A percentile compares a stretch with the other conserved stretches of the same genome.
These are phyloP conservation scores for Schlechtendalia chinensis DNA, from an alignment of 1,140 invertebrate genomes.

Conservation along the genomic window DNA sequence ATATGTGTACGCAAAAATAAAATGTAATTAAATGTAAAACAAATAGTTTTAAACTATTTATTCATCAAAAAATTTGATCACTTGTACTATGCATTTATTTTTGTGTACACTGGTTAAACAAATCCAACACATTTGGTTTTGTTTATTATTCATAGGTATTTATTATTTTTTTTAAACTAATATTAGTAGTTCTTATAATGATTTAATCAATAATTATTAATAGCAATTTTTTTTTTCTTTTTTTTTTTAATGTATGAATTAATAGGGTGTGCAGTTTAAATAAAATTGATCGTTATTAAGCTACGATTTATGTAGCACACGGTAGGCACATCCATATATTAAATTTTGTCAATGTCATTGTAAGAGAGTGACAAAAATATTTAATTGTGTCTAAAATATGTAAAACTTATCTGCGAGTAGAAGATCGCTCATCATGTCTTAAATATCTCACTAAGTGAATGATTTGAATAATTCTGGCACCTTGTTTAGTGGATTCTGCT, in stretches of 20 bases:
- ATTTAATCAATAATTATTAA: conserved; percentile 46
- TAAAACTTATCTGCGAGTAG: conserved; percentile 48
- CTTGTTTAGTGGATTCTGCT: conserved; percentile 36
- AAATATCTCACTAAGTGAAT: conserved; percentile 43
- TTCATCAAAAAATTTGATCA: not conserved
- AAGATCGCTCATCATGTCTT: conserved; percentile 49
- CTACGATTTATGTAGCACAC: conserved; percentile 17
- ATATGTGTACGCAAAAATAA: conserved; percentile 21
- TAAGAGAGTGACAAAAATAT: not conserved
- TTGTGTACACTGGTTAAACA: conserved; percentile 32
- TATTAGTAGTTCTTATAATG: conserved; percentile 47
- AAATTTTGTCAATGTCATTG: not conserved
- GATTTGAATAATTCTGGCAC: conserved; percentile 39
- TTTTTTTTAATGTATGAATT: conserved; percentile 19
- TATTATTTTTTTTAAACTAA: conserved; percentile 48
- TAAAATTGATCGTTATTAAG: not conserved
- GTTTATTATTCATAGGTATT: conserved; percentile 35
- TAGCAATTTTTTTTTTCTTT: not conserved
- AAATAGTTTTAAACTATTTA: conserved; percentile 2
- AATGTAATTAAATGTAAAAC: conserved; percentile 4
- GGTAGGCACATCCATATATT: not conserved
- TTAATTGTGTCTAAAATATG: conserved; percentile 23
- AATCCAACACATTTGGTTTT: conserved; percentile 15
- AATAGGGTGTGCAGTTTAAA: conserved; percentile 29
- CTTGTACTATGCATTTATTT: conserved; percentile 8